Base-by-base conservation (phyloP, 2,797 vertebrate species). In the Apodemus agrarius region DNA sequence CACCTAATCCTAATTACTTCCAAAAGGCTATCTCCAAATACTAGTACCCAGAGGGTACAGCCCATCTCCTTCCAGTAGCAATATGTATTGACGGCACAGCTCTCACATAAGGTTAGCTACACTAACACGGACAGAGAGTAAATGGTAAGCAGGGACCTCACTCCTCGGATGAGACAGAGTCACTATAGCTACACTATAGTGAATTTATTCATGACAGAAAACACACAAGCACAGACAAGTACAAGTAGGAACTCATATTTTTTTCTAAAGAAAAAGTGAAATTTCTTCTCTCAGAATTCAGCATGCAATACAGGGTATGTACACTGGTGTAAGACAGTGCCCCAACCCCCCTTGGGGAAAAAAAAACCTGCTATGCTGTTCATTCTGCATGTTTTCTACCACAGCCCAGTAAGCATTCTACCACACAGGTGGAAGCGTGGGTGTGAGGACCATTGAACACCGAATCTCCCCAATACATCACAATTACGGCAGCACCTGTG, bases 401-500 rank as follows among this genome's bases (percentile, higher is more conserved):
- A 87, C 95, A 97, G 94, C 29, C 84, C 81, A 95, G 84, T 90
- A 81, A 96, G 54, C 88, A 92, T 65, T 85, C 72, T n/a, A 80
- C 63, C 94, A 97, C 89, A 92, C 93, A 95, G 96, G 96, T 96
- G 95, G 97, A 96, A 1, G 6, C 97, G 86, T 97, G 93, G 91
- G 93, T 93, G 89, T 97, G 96, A 98, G 97, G 97, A 95, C 96
- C 97, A 95, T 0, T 97, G 96, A 98, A 97, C 97, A 98, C 84
- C 43, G 89, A 96, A 93, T 97, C 95, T 98, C 95, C 90, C 92
- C 98, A 94, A 97, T 98, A 97, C 94, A 98, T 98, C 98, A 98
- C 98, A 98, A 98, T 98, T 98, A 98, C 17, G 81, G 94, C 89
- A 98, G 98, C 97, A 98, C 98, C 97, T 98, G 97, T 98, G 97